phyloP scores from a whole-genome alignment of 2,888 invertebrate species.

The Drosophila borealis region DNA sequence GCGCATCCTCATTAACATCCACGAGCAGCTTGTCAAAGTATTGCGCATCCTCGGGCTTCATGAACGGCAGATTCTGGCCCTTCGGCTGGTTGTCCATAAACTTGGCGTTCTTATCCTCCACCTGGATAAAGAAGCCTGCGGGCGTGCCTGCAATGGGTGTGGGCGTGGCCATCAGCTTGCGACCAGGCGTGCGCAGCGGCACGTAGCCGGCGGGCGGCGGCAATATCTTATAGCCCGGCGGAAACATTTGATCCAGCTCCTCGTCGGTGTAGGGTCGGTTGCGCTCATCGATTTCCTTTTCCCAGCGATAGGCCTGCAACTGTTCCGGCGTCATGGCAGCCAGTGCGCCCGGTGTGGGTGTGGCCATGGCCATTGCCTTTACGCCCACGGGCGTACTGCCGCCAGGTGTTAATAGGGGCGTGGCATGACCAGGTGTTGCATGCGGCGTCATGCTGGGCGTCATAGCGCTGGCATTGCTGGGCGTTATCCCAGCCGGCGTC shows the following conservation, averaged over 20 bases:
- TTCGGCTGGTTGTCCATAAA: slow-evolving; percentile 98
- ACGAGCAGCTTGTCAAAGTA: slow-evolving; percentile 99
- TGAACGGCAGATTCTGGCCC: slow-evolving; percentile 96
- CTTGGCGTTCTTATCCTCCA: slow-evolving; percentile 94
- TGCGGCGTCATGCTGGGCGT: slow-evolving; percentile 91
- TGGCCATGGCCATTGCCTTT: slow-evolving; percentile 99
- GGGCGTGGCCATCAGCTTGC: slow-evolving; percentile 98
- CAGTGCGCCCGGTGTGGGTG: slow-evolving; percentile 97
- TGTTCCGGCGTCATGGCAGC: slow-evolving; percentile 99
- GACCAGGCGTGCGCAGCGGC: slow-evolving; percentile 98
- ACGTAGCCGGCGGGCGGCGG: slow-evolving; percentile 98
- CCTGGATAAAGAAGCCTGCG: slow-evolving; percentile 97
- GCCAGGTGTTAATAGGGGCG: slow-evolving; percentile 92
- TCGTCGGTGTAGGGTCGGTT: slow-evolving; percentile 98
- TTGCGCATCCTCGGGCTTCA: slow-evolving; percentile 99
- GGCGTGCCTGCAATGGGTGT: slow-evolving; percentile 97
- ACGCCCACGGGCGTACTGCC: slow-evolving; percentile 94
- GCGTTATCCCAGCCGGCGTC: slow-evolving; percentile 90
- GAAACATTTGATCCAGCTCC: slow-evolving; percentile 98
- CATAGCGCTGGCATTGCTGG: slow-evolving; percentile 86
- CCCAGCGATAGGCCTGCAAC: slow-evolving; percentile 98
- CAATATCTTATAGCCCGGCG: slow-evolving; percentile 98
- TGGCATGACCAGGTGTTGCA: slow-evolving; percentile 89
- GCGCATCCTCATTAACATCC: slow-evolving; percentile 98
- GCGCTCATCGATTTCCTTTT: slow-evolving; percentile 98